Evolutionary conservation across 2,888 invertebrate genomes (phyloP), one percentile per base, ranked within the genome.

Genomic region (Altica lythri): DNA sequence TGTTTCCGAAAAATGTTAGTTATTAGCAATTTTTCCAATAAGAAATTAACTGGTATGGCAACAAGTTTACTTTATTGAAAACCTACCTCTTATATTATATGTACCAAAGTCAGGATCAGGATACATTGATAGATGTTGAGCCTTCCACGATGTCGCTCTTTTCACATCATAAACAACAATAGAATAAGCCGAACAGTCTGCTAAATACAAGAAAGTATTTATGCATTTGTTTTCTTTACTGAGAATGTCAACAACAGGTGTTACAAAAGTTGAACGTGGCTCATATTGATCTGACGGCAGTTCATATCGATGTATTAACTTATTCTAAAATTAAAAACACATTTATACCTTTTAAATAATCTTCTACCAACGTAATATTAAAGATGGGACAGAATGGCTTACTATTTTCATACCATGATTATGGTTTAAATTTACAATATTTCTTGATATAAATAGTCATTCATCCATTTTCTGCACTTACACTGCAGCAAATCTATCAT

Each of bases 191-290:
- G 83, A 78, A 3, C 86, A 86, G 64, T 89, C 89, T 0, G 87
- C 86, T 0, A 85, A 79, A 69, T 89, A 89, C 17, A 86, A 84
- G 66, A 78, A 86, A 0, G 86, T 83, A 59, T 86, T 78, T 0
- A 70, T 61, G 67, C 88, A 88, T 1, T 72, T 64, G 1, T 79
- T 75, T 35, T 9, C 25, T n/a, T 12, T 35, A 2, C 79, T 75
- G 16, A 84, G 75, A 0, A 86, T 75, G 62, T 89, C 89, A 0
- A 88, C 82, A 0, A 80, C 78, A 16, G 85, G 83, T 2, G 86
- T 88, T 19, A 87, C 82, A 32, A 84, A 80, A 6, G 88, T 75
- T 0, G 87, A 86, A 0, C 66, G 65, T 13, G 63, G 65, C 9
- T 75, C 73, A 53, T 78, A 78, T 56, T 78, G 80, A 2, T 78